Conservation (phyloP, 2,888 invertebrate genomes). For the Myopa testacea region DNA sequence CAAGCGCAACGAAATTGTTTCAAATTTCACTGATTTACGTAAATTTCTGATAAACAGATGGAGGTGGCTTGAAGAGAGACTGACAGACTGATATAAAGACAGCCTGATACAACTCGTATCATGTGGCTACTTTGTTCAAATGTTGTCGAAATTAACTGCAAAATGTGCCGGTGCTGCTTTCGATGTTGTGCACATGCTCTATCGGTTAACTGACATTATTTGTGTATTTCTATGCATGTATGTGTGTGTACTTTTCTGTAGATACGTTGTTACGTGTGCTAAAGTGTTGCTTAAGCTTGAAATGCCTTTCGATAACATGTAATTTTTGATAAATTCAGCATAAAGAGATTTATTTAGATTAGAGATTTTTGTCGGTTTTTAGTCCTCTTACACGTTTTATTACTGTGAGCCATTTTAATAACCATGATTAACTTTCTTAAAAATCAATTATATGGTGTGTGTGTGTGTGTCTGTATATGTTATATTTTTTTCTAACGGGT, state of each 20-base stretch:
- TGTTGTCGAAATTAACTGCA: background rate
- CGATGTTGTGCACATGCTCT: background rate
- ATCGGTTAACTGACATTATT: background rate
- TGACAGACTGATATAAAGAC: too few relatives aligned
- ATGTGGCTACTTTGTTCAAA: too few relatives aligned
- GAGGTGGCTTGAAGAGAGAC: too few relatives aligned
- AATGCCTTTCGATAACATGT: background rate
- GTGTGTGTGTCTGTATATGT: too few relatives aligned
- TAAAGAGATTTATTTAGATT: too few relatives aligned
- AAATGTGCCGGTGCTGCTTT: background rate
- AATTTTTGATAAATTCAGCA: conserved; percentile 3
- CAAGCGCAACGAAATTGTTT: conserved; percentile 13
- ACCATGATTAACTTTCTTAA: background rate
- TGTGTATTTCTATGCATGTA: too few relatives aligned
- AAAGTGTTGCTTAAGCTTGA: background rate
- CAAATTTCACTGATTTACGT: background rate
- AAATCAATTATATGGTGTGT: background rate
- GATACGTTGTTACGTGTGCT: background rate
- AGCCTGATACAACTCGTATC: too few relatives aligned
- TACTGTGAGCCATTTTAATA: background rate
- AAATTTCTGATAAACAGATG: background rate
- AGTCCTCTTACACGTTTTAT: background rate
- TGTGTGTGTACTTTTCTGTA: background rate
- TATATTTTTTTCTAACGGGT: too few relatives aligned
- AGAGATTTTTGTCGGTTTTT: conserved; percentile 1